Percentiles rank a stretch among this genome's conserved stretches.
phyloP scores from a whole-genome alignment of 1,140 invertebrate genomes.

The Holcopasites calliopsidis region DNA sequence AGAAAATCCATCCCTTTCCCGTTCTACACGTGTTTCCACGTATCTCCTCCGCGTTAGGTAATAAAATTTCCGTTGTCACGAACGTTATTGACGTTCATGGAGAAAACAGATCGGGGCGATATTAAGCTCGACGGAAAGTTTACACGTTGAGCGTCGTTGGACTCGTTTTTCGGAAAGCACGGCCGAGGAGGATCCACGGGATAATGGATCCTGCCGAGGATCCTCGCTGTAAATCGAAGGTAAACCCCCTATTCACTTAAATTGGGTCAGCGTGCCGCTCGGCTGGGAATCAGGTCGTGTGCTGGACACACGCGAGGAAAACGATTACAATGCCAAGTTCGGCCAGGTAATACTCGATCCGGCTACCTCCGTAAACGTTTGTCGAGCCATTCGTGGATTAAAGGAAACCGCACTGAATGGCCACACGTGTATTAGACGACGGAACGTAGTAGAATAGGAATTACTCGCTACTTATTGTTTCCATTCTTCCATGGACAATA shows the following conservation, averaged over 20 bases:
- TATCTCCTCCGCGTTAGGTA: too few species aligned
- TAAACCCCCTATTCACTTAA: slow-evolving; percentile 54
- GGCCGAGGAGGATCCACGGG: slow-evolving; percentile 29
- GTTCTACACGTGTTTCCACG: not conserved
- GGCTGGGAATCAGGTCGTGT: slow-evolving; percentile 67
- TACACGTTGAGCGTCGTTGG: not conserved
- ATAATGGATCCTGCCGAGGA: slow-evolving; percentile 41
- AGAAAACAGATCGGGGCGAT: not conserved
- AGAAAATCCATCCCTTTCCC: not conserved
- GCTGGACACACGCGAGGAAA: slow-evolving; percentile 60
- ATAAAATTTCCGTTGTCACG: too few species aligned
- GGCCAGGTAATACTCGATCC: slow-evolving; percentile 18
- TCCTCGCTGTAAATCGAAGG: slow-evolving; percentile 55
- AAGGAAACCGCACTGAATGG: not conserved
- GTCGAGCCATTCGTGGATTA: not conserved
- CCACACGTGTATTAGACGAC: not conserved
- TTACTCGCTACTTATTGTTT: too few species aligned
- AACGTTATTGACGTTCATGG: too few species aligned
- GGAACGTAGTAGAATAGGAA: not conserved
- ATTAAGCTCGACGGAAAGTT: not conserved
- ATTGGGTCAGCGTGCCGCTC: slow-evolving; percentile 60
- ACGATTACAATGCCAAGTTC: slow-evolving; percentile 27
- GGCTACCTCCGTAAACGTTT: not conserved
- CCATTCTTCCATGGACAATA: not conserved
- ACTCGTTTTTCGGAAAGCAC: too few species aligned